Evolutionary conservation across 1,140 invertebrate species (phyloP).

Genomic region (Drosophila sp.): DNA sequence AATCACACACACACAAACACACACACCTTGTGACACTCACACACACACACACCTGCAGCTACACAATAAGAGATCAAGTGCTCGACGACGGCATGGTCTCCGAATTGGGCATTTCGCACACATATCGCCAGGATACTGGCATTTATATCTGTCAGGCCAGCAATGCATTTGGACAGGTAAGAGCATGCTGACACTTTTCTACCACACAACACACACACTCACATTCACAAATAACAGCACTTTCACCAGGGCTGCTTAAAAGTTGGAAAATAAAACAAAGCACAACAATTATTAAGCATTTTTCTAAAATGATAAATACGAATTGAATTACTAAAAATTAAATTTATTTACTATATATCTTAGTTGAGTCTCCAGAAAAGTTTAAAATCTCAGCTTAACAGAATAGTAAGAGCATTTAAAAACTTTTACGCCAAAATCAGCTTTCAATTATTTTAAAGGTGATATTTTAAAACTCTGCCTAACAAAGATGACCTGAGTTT

Average conservation of each 20-base stretch:
- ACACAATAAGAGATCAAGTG: slow-evolving; percentile 90
- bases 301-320: too few species aligned
- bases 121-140: slow-evolving; percentile 94
- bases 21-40: slow-evolving; percentile 8
- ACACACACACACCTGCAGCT: slow-evolving; percentile 84
- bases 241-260: slow-evolving; percentile 14
- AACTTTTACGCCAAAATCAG: too few species aligned
- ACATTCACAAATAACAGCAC: slow-evolving; percentile 26
- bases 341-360: too few species aligned
- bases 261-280: slow-evolving; percentile 1
- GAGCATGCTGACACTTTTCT: slow-evolving; percentile 60
- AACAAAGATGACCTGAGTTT: too few species aligned
- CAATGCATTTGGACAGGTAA: slow-evolving; percentile 92
- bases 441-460: too few species aligned
- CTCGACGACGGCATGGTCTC: slow-evolving; percentile 93
- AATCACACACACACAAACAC: slow-evolving; percentile 60
- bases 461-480: too few species aligned
- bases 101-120: slow-evolving; percentile 92
- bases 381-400: too few species aligned
- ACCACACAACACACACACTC: slow-evolving; percentile 36
- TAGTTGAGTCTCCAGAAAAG: too few species aligned
- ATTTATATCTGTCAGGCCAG: slow-evolving; percentile 94
- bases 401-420: too few species aligned
- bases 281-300: not conserved
- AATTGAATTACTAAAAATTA: too few species aligned